phyloP scores from a whole-genome alignment of 2,797 vertebrate genomes.

The Malurus leucopterus region DNA sequence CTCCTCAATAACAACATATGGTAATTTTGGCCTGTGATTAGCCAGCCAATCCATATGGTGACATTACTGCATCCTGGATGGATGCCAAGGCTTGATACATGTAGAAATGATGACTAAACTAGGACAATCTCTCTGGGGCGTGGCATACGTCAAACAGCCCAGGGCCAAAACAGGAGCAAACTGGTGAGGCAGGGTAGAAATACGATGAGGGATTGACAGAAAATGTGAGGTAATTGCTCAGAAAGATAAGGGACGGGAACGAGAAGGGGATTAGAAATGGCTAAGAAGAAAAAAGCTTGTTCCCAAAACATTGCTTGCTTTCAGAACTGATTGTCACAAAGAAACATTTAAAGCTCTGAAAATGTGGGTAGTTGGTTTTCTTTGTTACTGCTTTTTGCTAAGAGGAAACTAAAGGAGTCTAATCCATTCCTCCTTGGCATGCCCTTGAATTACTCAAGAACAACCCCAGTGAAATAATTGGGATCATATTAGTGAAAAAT shows the following conservation, averaged over 20 bases:
- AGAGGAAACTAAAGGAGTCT: neutral
- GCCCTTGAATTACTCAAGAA: constrained; percentile 1
- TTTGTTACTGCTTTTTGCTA: constrained; percentile 3
- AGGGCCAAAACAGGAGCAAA: constrained; percentile 13
- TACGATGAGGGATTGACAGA: neutral
- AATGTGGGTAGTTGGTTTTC: neutral
- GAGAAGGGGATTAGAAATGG: neutral
- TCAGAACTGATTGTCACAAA: neutral
- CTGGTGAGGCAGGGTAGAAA: neutral
- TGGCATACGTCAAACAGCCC: neutral
- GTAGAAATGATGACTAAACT: neutral
- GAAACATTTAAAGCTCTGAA: constrained; percentile 12
- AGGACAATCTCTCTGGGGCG: neutral
- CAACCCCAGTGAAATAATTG: neutral
- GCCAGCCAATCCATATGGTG: neutral
- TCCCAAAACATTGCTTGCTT: neutral
- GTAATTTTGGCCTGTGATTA: neutral
- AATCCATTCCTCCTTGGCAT: neutral
- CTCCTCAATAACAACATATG: neutral
- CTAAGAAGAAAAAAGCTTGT: neutral
- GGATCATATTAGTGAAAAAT: neutral
- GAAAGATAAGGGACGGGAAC: neutral
- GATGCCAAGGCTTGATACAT: neutral
- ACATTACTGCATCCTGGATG: neutral
- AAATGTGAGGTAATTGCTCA: neutral